phyloP scores from a whole-genome alignment of 2,888 invertebrate genomes.

The Orchesella flavescens region DNA sequence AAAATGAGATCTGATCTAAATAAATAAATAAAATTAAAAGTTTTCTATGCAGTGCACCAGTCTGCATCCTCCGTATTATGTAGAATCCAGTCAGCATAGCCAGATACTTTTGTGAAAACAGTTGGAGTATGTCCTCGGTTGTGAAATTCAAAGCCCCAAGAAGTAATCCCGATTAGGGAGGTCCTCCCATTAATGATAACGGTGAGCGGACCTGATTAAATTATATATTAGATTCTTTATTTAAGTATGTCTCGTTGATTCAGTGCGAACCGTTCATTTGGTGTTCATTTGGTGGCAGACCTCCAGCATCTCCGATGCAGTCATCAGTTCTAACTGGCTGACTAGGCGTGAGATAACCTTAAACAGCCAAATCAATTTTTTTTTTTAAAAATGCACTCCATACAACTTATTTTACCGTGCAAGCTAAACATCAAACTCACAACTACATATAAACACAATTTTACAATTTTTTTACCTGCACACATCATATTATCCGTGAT shows the following conservation, averaged over 20 bases:
- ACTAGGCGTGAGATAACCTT: constrained; percentile 66
- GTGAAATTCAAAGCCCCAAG: constrained; percentile 66
- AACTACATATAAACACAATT: too few species aligned
- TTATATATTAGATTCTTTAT: too few species aligned
- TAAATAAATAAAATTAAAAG: background rate
- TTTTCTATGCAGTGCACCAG: constrained; percentile 62
- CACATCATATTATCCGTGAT: constrained; percentile 67
- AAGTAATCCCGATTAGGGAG: constrained; percentile 68
- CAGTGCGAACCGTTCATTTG: too few species aligned
- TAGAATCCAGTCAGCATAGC: constrained; percentile 70
- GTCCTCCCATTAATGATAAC: constrained; percentile 64
- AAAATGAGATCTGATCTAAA: background rate
- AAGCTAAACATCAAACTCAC: too few species aligned
- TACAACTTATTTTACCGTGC: too few species aligned
- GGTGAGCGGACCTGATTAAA: constrained; percentile 62
- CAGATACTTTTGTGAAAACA: constrained; percentile 68
- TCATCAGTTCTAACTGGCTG: constrained; percentile 45
- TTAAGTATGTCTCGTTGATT: too few species aligned
- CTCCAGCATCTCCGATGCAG: constrained; percentile 54
- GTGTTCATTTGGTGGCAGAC: too few species aligned
- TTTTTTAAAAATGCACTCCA: background rate
- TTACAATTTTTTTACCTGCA: too few species aligned
- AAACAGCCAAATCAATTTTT: background rate
- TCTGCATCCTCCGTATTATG: constrained; percentile 70
- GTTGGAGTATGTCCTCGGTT: constrained; percentile 68